Base-by-base conservation (phyloP, 2,888 invertebrate species). In the Carterocephalus palaemon region DNA sequence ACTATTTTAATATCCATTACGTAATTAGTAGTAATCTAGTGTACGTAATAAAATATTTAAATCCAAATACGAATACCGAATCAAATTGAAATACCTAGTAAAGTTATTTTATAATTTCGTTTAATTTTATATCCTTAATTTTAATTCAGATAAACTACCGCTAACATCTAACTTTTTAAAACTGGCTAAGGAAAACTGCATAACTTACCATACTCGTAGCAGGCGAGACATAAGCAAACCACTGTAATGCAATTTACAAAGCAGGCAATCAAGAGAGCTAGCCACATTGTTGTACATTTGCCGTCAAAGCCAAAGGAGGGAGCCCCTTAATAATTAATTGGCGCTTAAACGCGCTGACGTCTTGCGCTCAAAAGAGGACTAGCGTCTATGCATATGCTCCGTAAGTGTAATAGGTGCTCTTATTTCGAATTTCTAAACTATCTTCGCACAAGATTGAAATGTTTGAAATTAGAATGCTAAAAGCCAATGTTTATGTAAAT, bases 271-370 rank as follows among this genome's bases (percentile, higher is more conserved):
- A 79, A 73, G 71, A 75, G 66, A 71, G 71, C 65, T 65, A 66
- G 72, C 78, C 79, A 73, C 83, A 84, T 85, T 85, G 84, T 85
- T 82, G 80, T 77, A 73, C 70, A 75, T 66, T 66, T 69, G 56
- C 70, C 76, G 75, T 81, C 85, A 84, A 83, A 85, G 79, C 73
- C 76, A 80, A 83, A 81, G 82, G 77, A 81, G 73, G 71, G 70
- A 73, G 67, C 59, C 67, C 71, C 73, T 85, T 82, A 86, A 86
- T 86, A 84, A 85, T 86, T 86, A 85, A 86, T 83, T 75, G 78
- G 67, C 76, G 79, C 76, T 84, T 86, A 84, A 85, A 75, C 73
- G 81, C 69, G 81, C 79, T 74, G 83, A 81, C 83, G 81, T 85
- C 84, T 84, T 78, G 70, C 59, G 56, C 67, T 71, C 73, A 59